Conservation (phyloP, 2,888 invertebrate species). For the Napeogenes sylphis region DNA sequence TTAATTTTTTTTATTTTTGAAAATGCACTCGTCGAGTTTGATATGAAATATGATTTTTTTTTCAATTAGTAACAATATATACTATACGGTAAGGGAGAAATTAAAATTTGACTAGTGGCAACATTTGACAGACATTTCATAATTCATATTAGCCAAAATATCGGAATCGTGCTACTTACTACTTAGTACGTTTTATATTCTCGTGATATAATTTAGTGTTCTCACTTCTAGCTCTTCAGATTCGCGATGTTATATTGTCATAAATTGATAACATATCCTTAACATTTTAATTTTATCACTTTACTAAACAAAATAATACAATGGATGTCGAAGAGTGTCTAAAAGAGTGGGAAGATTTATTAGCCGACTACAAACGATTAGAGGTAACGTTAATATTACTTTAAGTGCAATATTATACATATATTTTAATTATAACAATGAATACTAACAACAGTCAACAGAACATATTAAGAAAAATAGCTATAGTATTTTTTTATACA, state of each 20-base stretch:
- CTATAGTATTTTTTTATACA: too few species aligned
- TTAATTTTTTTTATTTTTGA: too few species aligned
- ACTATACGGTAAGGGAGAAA: too few species aligned
- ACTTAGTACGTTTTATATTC: neutral
- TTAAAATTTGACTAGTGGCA: too few species aligned
- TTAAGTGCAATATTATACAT: slow-evolving; percentile 5
- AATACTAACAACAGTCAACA: neutral
- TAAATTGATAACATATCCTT: neutral
- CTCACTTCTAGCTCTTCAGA: slow-evolving; percentile 1
- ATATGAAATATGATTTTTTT: too few species aligned
- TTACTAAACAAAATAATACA: slow-evolving; percentile 19
- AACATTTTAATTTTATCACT: neutral
- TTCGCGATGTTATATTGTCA: slow-evolving; percentile 8
- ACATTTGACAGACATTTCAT: neutral
- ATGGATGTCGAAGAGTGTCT: slow-evolving; percentile 81
- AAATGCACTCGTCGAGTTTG: too few species aligned
- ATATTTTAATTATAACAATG: neutral
- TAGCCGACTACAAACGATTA: slow-evolving; percentile 86
- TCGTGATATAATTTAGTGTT: neutral
- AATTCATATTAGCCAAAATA: neutral
- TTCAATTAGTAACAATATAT: too few species aligned
- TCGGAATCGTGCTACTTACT: neutral
- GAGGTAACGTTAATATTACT: slow-evolving; percentile 78
- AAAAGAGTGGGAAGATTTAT: slow-evolving; percentile 89
- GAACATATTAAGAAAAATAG: neutral